Evolutionary conservation across 2,888 invertebrate genomes (phyloP).

Genomic region (Spisula solida): DNA sequence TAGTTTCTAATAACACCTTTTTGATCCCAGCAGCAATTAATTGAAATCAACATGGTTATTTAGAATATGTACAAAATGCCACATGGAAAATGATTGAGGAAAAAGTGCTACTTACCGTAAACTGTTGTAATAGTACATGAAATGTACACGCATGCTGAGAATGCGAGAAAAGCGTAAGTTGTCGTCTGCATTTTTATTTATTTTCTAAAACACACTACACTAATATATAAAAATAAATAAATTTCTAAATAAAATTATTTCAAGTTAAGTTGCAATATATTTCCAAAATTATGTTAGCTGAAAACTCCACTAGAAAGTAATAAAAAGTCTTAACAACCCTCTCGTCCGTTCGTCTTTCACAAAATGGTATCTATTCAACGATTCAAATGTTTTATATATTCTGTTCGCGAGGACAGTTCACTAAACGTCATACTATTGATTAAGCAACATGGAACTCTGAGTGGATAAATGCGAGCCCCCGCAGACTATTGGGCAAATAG

Average conservation of each 20-base stretch:
- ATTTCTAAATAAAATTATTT: background rate
- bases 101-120: conserved; percentile 46
- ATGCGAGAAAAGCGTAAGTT: conserved; percentile 48
- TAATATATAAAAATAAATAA: conserved; percentile 32
- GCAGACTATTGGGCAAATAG: conserved; percentile 6
- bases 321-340: background rate
- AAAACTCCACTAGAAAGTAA: background rate
- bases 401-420: background rate
- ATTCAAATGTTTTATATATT: conserved; percentile 10
- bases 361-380: conserved; percentile 6
- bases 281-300: background rate
- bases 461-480: conserved; percentile 19
- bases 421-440: conserved; percentile 10
- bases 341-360: background rate
- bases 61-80: no score
- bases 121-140: conserved; percentile 54
- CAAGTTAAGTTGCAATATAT: background rate
- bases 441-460: background rate
- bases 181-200: conserved; percentile 53
- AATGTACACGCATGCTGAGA: conserved; percentile 52
- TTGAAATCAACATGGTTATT: no score
- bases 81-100: background rate
- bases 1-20: no score
- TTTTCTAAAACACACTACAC: conserved; percentile 25
- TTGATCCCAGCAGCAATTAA: no score